phyloP scores from a whole-genome alignment of 2,113 vertebrate species.

The Carassius carassius region DNA sequence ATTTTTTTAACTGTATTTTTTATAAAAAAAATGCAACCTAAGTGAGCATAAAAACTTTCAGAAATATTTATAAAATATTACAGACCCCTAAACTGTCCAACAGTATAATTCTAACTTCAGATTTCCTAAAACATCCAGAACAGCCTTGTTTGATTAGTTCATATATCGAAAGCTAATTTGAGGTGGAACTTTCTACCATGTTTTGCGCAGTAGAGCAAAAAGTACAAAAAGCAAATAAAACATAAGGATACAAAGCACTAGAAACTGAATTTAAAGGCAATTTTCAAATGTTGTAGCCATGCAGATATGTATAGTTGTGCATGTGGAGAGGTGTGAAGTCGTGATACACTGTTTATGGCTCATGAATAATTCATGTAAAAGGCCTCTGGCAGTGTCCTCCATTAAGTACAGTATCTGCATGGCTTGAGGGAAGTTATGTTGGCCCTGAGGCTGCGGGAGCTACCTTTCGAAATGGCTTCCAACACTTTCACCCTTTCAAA shows the following conservation, averaged over 20 bases:
- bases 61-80: background rate
- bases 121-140: background rate
- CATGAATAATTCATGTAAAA: conserved; percentile 15
- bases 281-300: background rate
- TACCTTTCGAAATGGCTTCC: conserved; percentile 2
- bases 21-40: background rate
- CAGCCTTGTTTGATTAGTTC: background rate
- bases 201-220: background rate
- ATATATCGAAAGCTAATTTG: background rate
- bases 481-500: background rate
- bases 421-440: conserved; percentile 3
- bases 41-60: background rate
- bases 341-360: background rate
- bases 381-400: background rate
- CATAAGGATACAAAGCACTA: background rate
- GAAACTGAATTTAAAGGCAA: background rate
- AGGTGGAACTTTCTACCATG: too few species aligned
- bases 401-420: background rate
- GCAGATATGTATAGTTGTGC: background rate
- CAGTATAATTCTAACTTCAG: background rate
- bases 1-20: background rate
- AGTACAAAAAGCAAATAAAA: background rate
- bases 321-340: background rate
- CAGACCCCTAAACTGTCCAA: background rate
- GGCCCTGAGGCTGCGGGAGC: conserved; percentile 5